Evolutionary conservation across 2,113 vertebrate species (phyloP), one percentile per base, ranked within the genome.

Genomic region (Cynoglossus semilaevis): DNA sequence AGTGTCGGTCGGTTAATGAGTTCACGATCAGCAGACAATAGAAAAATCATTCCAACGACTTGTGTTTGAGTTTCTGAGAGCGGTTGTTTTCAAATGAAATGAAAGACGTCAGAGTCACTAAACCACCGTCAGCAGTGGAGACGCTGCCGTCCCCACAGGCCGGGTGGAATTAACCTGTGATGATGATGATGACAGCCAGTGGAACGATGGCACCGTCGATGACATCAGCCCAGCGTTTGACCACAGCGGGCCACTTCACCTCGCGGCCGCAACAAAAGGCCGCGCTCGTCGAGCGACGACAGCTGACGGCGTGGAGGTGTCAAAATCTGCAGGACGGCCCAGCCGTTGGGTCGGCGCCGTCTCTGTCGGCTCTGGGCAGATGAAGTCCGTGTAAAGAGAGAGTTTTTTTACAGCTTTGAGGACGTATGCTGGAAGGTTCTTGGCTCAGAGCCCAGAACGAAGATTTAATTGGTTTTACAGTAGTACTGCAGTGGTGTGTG

Each of bases 121-220:
- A 77, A 52, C 67, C 57, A 77, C 68, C 69, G 70, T 64, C 22
- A 36, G 63, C 56, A 59, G 56, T 58, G 67, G 72, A 73, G 15
- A 49, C 63, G 58, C 48, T 53, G 15, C 16, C 18, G 63, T 74
- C 72, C 68, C 65, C 1, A 58, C 58, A 47, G 60, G 70, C 62
- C 69, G 47, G 7, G 17, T 67, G 43, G 74, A 71, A 79, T 81
- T 62, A 76, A 82, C 72, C 72, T 72, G 54, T 62, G 68, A 72
- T 63, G 45, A 73, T 40, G 58, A 51, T 63, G 60, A 54, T 72
- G 68, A 77, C 69, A 72, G n/a, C n/a, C n/a, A 80, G 58, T 54
- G 52, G 62, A 78, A 70, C 72, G 62, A 59, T 10, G 51, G 71
- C 68, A 56, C 35, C 41, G 58, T 76, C 74, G 58, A 74, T 77